Base-by-base conservation (phyloP, 2,797 vertebrate species). In the Enteromius radiatus region DNA sequence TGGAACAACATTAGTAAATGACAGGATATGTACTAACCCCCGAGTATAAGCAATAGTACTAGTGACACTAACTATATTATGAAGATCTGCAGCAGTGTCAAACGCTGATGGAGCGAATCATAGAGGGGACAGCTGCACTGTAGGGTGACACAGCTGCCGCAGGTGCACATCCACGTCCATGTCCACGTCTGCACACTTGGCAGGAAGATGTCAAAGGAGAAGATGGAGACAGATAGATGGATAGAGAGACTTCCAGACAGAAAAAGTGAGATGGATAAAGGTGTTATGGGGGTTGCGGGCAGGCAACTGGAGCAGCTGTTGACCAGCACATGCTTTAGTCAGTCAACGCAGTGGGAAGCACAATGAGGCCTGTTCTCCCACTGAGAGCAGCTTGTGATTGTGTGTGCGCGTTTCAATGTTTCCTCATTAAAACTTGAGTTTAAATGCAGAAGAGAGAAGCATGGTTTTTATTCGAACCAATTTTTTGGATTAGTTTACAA, bases 311-410 rank as follows among this genome's bases (percentile, higher is more conserved):
- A 92, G 92, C 94, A 95, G 94, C 95, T 95, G 94, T 94, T 94
- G 90, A 90, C 89, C 92, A 92, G 93, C 93, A 95, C 93, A 94
- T 91, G 91, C 91, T 92, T 87, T 90, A 93, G 94, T 94, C 94
- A 94, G 89, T 95, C 94, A 95, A 90, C 91, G 90, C 91, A 93
- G 93, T 91, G 84, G 91, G 93, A 67, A 89, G 88, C 91, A 94
- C 93, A 94, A 93, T 91, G 90, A 91, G 90, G 91, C 86, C 90
- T 85, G 92, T 92, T 93, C 92, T 93, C 93, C 90, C 85, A 91
- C 91, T 90, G 64, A 73, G 82, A 56, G 47, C 49, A 67, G 84
- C 28, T n/a, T 47, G 77, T 36, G 59, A 61, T 43, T 84, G 80
- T 75, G 74, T 84, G 67, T 69, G 69, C 76, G 83, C 3, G 15